Evolutionary conservation across 2,888 invertebrate species (phyloP).

Genomic region (Glaucopsyche alexis): DNA sequence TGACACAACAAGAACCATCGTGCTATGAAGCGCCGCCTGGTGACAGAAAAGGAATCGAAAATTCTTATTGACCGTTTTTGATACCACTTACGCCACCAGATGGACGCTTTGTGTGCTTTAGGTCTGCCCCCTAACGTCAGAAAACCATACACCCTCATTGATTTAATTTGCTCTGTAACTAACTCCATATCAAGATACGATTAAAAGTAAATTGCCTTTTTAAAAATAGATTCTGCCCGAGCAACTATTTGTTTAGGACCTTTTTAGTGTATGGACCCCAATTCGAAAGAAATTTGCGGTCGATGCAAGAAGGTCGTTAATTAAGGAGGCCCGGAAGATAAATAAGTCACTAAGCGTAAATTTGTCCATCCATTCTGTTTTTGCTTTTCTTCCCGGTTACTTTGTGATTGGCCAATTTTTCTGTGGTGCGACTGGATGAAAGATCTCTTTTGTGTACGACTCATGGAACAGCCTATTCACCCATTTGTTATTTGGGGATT

Average conservation of each 20-base stretch:
- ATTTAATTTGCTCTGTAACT: not conserved
- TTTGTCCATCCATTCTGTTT: constrained; percentile 71
- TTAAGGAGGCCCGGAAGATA: constrained; percentile 63
- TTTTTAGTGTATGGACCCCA: constrained; percentile 36
- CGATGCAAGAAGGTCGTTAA: constrained; percentile 65
- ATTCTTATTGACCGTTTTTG: no score
- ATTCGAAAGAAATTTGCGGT: constrained; percentile 58
- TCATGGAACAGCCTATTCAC: constrained; percentile 57
- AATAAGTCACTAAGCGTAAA: constrained; percentile 73
- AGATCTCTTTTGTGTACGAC: constrained; percentile 65
- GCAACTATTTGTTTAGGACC: constrained; percentile 15
- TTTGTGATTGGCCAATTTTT: constrained; percentile 68
- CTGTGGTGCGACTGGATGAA: constrained; percentile 53
- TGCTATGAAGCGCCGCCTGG: no score
- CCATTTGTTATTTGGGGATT: constrained; percentile 23
- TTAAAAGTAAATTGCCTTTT: not conserved
- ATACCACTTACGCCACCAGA: no score
- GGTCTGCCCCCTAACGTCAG: no score
- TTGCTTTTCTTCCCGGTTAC: constrained; percentile 60
- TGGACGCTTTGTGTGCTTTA: no score
- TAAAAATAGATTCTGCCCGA: not conserved
- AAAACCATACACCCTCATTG: no score
- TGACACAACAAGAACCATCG: no score
- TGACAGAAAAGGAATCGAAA: no score
- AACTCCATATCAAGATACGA: not conserved